Conservation (phyloP, 2,888 invertebrate species). For the Peribatodes rhomboidaria region DNA sequence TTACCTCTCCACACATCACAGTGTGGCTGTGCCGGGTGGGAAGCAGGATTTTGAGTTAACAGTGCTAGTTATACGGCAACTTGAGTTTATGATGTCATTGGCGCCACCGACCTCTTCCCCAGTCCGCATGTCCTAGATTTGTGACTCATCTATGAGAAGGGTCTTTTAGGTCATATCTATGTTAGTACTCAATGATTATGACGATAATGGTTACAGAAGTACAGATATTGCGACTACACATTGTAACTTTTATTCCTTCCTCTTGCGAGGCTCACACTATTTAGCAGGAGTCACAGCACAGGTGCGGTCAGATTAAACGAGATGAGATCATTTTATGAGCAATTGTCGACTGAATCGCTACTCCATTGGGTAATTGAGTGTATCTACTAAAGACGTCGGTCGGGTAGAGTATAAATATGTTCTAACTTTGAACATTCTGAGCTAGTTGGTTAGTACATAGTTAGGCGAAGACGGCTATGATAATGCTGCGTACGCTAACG, state of each 20-base stretch:
- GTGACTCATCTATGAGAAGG: background rate
- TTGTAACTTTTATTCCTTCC: background rate
- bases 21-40: constrained; percentile 45
- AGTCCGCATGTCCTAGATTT: constrained; percentile 12
- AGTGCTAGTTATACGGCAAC: constrained; percentile 37
- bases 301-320: constrained; percentile 59
- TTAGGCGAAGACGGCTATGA: too few species aligned
- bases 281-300: constrained; percentile 42
- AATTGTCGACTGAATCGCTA: constrained; percentile 65
- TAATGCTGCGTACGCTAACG: too few species aligned
- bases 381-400: constrained; percentile 44
- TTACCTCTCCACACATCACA: constrained; percentile 62
- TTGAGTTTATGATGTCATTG: constrained; percentile 47
- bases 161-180: too few species aligned
- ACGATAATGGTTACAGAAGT: too few species aligned
- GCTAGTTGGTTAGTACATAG: too few species aligned
- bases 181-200: background rate
- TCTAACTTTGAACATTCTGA: too few species aligned
- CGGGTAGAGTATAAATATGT: too few species aligned
- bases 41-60: constrained; percentile 48
- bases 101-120: constrained; percentile 8
- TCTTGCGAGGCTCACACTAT: constrained; percentile 16
- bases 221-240: background rate
- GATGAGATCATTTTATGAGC: constrained; percentile 70
- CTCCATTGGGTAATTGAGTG: constrained; percentile 70